Evolutionary conservation across 2,797 vertebrate species (phyloP).

Genomic region (Cryptoblepharus egeriae): DNA sequence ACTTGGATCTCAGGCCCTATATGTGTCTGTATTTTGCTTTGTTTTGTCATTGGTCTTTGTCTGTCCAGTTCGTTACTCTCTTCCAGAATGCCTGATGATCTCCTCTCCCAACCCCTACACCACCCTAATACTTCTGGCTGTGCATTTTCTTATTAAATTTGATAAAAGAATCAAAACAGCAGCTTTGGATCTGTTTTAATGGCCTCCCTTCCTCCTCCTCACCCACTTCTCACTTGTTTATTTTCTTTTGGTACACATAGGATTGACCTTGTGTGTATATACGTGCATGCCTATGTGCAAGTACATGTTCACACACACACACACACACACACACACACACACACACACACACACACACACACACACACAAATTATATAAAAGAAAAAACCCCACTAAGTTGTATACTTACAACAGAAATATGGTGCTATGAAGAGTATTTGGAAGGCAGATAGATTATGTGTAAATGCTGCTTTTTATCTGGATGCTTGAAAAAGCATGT

Average conservation of each 20-base stretch:
- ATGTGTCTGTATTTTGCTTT: conserved; percentile 59
- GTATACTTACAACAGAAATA: conserved; percentile 65
- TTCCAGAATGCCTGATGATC: conserved; percentile 68
- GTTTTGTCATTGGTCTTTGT: conserved; percentile 63
- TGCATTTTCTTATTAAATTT: conserved; percentile 71
- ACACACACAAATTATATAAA: conserved; percentile 63
- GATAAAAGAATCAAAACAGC: conserved; percentile 64
- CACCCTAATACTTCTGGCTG: conserved; percentile 65
- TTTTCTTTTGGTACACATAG: conserved; percentile 67
- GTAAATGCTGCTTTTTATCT: conserved; percentile 74
- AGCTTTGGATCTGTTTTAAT: conserved; percentile 66
- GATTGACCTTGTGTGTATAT: conserved; percentile 56
- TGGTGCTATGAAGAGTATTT: conserved; percentile 68
- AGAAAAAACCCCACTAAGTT: conserved; percentile 29
- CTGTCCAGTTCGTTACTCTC: conserved; percentile 66
- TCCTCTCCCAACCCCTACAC: conserved; percentile 43
- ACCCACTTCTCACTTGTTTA: conserved; percentile 66
- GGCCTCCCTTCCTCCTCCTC: conserved; percentile 62
- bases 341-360: conserved; percentile 55
- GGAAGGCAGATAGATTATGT: conserved; percentile 66
- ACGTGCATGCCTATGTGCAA: not conserved
- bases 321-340: conserved; percentile 55
- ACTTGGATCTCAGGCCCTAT: conserved; percentile 64
- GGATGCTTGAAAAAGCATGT: conserved; percentile 77
- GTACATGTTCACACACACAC: conserved; percentile 34